Conservation (phyloP, 2,888 invertebrate species). For the Campoplex nolae region DNA sequence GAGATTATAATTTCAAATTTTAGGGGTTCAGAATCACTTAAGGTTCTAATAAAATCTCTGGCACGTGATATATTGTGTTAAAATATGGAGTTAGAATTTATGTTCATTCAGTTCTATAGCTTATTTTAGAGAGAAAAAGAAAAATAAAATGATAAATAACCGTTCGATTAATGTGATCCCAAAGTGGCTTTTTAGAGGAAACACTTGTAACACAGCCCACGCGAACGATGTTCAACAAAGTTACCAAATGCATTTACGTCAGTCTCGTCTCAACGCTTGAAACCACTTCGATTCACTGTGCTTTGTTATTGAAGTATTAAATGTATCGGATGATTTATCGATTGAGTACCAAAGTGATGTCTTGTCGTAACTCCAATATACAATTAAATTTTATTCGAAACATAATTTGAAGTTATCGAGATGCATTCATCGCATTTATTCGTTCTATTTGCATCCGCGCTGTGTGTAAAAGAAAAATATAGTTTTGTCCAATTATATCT, state of each 20-base stretch:
- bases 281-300: not conserved
- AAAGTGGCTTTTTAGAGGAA: slow-evolving; percentile 13
- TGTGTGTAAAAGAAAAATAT: not conserved
- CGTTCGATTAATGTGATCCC: slow-evolving; percentile 32
- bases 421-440: not conserved
- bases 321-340: not conserved
- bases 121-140: not conserved
- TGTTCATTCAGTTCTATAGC: slow-evolving; percentile 26
- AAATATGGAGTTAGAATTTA: slow-evolving; percentile 4
- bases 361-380: too few relatives aligned
- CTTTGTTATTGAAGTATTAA: not conserved
- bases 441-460: not conserved
- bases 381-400: not conserved
- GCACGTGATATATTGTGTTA: slow-evolving; percentile 3
- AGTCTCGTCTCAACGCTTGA: not conserved
- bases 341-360: not conserved
- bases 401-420: not conserved
- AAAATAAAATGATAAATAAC: slow-evolving; percentile 9
- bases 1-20: not conserved
- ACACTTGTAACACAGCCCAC: slow-evolving; percentile 2
- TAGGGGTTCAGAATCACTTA: not conserved
- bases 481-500: not conserved
- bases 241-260: slow-evolving; percentile 36
- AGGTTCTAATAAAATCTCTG: not conserved
- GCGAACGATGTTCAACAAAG: slow-evolving; percentile 51